phyloP scores from a whole-genome alignment of 2,888 invertebrate genomes.

The Hydraecia micacea region DNA sequence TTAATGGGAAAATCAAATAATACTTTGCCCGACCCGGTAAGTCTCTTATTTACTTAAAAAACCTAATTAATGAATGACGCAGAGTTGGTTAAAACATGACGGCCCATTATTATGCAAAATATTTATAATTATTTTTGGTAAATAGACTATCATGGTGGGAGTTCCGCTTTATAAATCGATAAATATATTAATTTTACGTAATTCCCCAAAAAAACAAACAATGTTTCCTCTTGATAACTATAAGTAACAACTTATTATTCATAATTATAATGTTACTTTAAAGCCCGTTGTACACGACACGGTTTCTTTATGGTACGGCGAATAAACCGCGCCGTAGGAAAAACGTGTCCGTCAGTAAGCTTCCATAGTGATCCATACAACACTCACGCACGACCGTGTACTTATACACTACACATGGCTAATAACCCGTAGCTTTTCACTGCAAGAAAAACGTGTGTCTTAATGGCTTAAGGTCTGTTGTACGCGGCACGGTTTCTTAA shows the following conservation, averaged over 20 bases:
- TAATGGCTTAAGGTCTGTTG: too few relatives aligned
- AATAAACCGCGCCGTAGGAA: background rate
- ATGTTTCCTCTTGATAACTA: conserved; percentile 40
- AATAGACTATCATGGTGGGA: conserved; percentile 10
- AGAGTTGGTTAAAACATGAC: background rate
- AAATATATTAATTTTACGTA: conserved; percentile 32
- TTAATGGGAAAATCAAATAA: too few relatives aligned
- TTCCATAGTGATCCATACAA: background rate
- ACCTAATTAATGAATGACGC: background rate
- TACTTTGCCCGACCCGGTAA: too few relatives aligned
- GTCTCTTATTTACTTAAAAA: too few relatives aligned
- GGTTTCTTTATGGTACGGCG: background rate
- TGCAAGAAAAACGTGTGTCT: too few relatives aligned
- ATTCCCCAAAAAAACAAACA: conserved; percentile 40
- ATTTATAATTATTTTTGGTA: background rate
- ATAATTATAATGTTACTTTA: background rate
- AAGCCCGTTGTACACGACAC: background rate
- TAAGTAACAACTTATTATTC: conserved; percentile 16
- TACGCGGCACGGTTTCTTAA: too few relatives aligned
- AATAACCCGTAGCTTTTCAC: too few relatives aligned
- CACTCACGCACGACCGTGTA: too few relatives aligned
- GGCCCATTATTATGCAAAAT: background rate
- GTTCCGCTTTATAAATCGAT: conserved; percentile 31
- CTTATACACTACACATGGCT: too few relatives aligned
- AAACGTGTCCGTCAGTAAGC: background rate